Percentiles rank a stretch among this genome's conserved stretches.
phyloP scores from a whole-genome alignment of 2,797 vertebrate genomes.

The Mustela erminea region DNA sequence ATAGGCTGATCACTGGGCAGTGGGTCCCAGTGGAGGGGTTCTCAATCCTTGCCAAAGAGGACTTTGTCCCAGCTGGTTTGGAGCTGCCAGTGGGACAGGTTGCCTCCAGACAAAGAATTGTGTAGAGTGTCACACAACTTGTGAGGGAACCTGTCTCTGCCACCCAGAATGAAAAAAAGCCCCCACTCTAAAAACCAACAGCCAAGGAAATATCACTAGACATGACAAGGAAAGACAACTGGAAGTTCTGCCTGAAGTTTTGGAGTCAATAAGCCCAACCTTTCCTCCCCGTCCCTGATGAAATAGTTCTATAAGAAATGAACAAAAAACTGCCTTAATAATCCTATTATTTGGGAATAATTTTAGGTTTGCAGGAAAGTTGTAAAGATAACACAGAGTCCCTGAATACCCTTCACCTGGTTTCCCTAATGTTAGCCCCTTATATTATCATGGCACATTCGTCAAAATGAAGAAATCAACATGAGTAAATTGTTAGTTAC shows the following conservation, averaged over 20 bases:
- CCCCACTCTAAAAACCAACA: neutral
- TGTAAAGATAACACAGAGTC: neutral
- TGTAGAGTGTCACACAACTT: neutral
- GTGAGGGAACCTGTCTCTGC: neutral
- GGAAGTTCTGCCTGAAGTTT: neutral
- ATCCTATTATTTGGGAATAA: neutral
- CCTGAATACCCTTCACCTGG: neutral
- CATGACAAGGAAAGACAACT: neutral
- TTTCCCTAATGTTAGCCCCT: neutral
- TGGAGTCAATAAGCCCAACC: neutral
- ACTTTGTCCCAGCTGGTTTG: neutral
- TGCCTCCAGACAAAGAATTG: neutral
- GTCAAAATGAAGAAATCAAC: neutral
- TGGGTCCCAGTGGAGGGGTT: neutral
- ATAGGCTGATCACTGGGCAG: neutral
- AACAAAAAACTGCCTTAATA: neutral
- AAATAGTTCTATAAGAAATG: neutral
- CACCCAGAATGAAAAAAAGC: neutral
- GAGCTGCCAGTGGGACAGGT: neutral
- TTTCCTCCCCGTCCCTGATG: neutral
- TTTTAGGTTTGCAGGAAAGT: neutral
- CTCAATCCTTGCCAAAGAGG: neutral
- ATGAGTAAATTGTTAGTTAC: neutral
- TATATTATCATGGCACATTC: neutral
- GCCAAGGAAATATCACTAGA: neutral